Evolutionary conservation across 2,797 vertebrate genomes (phyloP).

Genomic region (Pelochelys cantorii): DNA sequence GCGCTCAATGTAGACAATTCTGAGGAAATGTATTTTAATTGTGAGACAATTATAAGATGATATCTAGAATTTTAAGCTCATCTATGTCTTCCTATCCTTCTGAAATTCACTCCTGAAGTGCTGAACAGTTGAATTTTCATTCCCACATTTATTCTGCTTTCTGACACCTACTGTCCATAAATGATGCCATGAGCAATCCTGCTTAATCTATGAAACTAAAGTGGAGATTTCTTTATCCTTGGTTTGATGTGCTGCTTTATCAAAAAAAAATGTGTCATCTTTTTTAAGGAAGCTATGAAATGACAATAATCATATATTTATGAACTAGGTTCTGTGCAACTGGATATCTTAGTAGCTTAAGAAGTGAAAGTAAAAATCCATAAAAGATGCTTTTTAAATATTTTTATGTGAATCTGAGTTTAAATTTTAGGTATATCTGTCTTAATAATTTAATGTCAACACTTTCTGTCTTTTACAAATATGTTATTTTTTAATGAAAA

Average conservation of each 20-base stretch:
- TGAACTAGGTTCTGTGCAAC: neutral
- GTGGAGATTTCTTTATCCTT: neutral
- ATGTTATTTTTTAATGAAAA: neutral
- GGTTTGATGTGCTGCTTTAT: slow-evolving; percentile 19
- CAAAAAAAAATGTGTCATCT: neutral
- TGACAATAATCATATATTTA: neutral
- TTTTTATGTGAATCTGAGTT: neutral
- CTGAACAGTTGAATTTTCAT: slow-evolving; percentile 36
- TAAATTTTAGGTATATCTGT: neutral
- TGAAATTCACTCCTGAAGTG: slow-evolving; percentile 50
- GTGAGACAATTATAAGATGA: slow-evolving; percentile 47
- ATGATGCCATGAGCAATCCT: slow-evolving; percentile 8
- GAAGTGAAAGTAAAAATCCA: neutral
- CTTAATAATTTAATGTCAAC: neutral
- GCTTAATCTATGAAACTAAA: slow-evolving; percentile 43
- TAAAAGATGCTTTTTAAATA: neutral
- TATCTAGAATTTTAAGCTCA: slow-evolving; percentile 58
- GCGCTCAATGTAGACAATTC: slow-evolving; percentile 39
- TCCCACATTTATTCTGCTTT: slow-evolving; percentile 45
- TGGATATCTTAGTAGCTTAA: neutral
- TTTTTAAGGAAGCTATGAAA: neutral
- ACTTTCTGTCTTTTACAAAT: neutral
- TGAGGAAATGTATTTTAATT: slow-evolving; percentile 70
- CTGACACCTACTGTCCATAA: slow-evolving; percentile 50
- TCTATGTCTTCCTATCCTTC: slow-evolving; percentile 46